Evolutionary conservation across 2,797 vertebrate species (phyloP), one percentile per base, ranked within the genome.

Genomic region (Sebastolobus alascanus): DNA sequence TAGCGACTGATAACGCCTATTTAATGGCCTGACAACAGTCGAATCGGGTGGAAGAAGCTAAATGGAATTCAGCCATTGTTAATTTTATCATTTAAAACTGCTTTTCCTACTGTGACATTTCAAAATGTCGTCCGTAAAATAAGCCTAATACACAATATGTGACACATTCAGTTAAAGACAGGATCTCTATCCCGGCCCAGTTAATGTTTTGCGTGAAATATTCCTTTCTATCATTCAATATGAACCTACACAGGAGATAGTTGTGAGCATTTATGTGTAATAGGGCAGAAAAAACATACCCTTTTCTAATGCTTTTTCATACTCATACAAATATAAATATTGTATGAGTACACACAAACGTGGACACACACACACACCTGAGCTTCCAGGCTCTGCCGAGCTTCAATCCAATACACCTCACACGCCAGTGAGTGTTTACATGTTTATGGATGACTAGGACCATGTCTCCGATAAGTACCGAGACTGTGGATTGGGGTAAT

Each of bases 401-500:
- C 59, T 43, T 76, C 69, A 79, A 18, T 85, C 72, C 54, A 56
- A 61, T 73, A 69, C 43, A 74, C 40, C 55, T 72, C 69, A 58
- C 37, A 61, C 35, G 61, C 64, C 8, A 54, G 37, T 63, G 80
- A 77, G 65, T 74, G 73, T 82, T 82, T 71, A 56, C 58, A 70
- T 78, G 84, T 81, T 86, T 81, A 69, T 83, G 65, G 68, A 84
- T 83, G 76, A 79, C 68, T 60, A 12, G 56, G 29, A 55, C 68
- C 61, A n/a, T 77, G 56, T 79, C 52, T 80, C 50, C 14, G 73
- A 71, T 69, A 76, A 84, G 71, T 56, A 60, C 69, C 13, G 27
- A 59, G 73, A 56, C 38, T 64, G 73, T 35, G 20, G 33, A 59
- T 74, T 60, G 76, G 58, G 35, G 52, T 71, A 79, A 79, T 69